These are phyloP conservation scores for Periophthalmus modestus DNA, from an alignment of 2,113 vertebrate genomes.

Conservation along the genomic window DNA sequence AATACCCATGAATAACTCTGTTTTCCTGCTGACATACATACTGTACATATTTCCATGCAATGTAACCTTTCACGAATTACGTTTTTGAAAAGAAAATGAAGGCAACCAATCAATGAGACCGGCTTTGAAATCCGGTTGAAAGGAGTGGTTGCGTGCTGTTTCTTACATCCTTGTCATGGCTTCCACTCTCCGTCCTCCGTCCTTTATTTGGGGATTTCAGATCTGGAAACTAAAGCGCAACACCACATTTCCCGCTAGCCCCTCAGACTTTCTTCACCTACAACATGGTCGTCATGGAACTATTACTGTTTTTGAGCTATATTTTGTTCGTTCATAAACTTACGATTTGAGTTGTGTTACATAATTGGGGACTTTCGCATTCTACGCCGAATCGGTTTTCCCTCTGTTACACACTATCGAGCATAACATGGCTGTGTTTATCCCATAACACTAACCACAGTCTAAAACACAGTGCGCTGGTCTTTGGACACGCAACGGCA, in stretches of 20 bases:
- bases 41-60: not conserved
- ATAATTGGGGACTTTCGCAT: not conserved
- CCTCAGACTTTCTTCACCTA: constrained; percentile 22
- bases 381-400: not conserved
- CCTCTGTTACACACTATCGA: not conserved
- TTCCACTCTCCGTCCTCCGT: constrained; percentile 10
- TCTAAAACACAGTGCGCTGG: not conserved
- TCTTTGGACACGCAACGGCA: not conserved
- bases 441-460: not conserved
- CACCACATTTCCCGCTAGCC: not conserved
- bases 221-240: not conserved
- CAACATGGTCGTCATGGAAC: constrained; percentile 14
- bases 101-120: not conserved
- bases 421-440: constrained; percentile 11
- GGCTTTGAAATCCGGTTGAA: not conserved
- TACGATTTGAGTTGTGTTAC: not conserved
- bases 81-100: not conserved
- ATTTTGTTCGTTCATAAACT: not conserved
- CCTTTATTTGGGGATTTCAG: not conserved
- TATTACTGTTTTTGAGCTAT: not conserved
- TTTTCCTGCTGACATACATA: too few relatives aligned
- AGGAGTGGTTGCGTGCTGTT: not conserved
- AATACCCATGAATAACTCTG: too few relatives aligned
- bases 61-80: not conserved
- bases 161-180: not conserved